Evolutionary conservation across 2,797 vertebrate species (phyloP).

Genomic region (Arremon brunneinucha): DNA sequence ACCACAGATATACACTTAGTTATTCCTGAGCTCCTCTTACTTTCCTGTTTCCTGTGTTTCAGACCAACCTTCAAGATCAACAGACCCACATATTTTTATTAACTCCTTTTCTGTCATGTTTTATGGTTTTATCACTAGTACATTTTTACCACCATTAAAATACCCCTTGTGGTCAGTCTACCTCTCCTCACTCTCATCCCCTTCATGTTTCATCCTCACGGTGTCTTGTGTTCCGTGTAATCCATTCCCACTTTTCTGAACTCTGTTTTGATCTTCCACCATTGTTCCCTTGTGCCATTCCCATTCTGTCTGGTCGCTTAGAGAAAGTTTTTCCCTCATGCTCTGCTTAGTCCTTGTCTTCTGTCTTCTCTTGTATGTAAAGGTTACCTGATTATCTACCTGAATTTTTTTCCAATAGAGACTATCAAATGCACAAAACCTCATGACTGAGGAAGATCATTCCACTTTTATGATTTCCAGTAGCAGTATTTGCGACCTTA

Average conservation of each 20-base stretch:
- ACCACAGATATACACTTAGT: slow-evolving; percentile 1
- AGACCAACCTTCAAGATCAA: neutral
- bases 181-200: neutral
- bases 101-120: neutral
- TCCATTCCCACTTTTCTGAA: slow-evolving; percentile 24
- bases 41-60: neutral
- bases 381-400: neutral
- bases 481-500: neutral
- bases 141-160: neutral
- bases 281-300: neutral
- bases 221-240: slow-evolving; percentile 37
- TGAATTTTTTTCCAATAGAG: neutral
- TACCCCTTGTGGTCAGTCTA: neutral
- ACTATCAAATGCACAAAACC: neutral
- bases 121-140: slow-evolving; percentile 4
- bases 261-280: slow-evolving; percentile 40
- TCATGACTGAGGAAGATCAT: neutral
- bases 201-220: neutral
- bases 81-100: neutral
- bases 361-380: neutral
- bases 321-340: neutral
- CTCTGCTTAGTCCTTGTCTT: neutral
- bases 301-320: neutral
- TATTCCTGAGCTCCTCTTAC: slow-evolving; percentile 11
- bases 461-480: neutral